A percentile compares a stretch with the other conserved stretches of the same genome.
These are phyloP conservation scores for Meda fulgida DNA, from an alignment of 2,797 vertebrate species.

Conservation along the genomic window DNA sequence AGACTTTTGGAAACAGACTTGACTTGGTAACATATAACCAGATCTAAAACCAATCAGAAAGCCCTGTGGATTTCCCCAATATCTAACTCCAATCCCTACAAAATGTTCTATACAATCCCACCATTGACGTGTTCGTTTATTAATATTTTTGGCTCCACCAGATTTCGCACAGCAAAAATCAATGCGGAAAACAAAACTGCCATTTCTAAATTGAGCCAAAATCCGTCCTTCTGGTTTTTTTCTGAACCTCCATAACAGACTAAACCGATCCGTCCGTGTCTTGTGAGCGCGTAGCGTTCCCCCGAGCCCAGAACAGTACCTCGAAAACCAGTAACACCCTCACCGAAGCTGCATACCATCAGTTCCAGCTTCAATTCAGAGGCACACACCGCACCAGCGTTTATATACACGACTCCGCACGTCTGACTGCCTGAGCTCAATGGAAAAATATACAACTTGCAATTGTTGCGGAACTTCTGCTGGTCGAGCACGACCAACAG, in stretches of 20 bases:
- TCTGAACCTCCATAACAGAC: not conserved
- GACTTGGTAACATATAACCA: not conserved
- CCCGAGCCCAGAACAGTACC: constrained; percentile 58
- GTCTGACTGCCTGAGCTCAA: constrained; percentile 71
- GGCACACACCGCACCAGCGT: constrained; percentile 33
- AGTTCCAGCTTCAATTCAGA: constrained; percentile 14
- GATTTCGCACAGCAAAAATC: not conserved
- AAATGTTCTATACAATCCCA: no score
- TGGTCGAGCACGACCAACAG: constrained; percentile 66
- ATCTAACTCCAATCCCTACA: no score
- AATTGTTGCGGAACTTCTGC: constrained; percentile 75
- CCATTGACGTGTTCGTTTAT: not conserved
- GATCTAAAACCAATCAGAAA: not conserved
- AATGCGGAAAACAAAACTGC: not conserved
- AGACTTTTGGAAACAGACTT: not conserved
- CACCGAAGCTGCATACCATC: constrained; percentile 60
- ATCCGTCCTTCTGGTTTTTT: not conserved
- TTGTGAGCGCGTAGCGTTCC: not conserved
- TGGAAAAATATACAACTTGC: constrained; percentile 67
- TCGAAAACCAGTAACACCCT: constrained; percentile 63
- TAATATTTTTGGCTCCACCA: not conserved
- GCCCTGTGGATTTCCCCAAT: no score
- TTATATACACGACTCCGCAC: constrained; percentile 44
- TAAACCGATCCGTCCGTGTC: not conserved
- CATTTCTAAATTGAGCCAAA: not conserved